Base-by-base conservation (phyloP, 2,888 invertebrate species). In the Molorchus minor region DNA sequence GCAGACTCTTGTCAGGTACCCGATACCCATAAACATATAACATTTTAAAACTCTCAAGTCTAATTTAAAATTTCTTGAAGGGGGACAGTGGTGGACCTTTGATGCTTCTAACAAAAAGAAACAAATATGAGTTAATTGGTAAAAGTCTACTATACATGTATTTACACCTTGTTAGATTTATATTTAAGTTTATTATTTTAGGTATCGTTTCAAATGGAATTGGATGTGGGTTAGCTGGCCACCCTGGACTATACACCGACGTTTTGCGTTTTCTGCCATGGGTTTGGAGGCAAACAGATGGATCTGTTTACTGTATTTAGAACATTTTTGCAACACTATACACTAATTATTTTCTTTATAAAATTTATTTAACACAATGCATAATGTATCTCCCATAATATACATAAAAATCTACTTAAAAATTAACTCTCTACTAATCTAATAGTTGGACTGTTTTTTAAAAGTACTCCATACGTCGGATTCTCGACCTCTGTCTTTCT, bases 241-340 rank as follows among this genome's bases (percentile, higher is more conserved):
- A 54, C 12, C 54, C 54, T 8, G 54, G 54, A 5, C 15, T 54
- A 29, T 54, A 54, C 20, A 54, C 54, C 3, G 54, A 54, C 13
- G 41, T 44, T 30, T 20, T 43, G 15, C 16, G 7, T 21, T 44
- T 33, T 25, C 13, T 54, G 13, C 54, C 54, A 35, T 54, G 54
- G 54, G 35, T 54, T 25, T 54, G 54, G 54, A 54, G 33, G n/a
- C 21, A 56, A 46, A 43, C 60, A 21, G 56, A 51, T 38, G 56
- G 56, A 25, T 33, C 43, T 17, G 20, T 54, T 19, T 60, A 60
- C 44, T 54, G 47, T 17, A 25, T 36, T 21, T 38, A 19, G 30
- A 10, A 16, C 10, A 13, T 2, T 3, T 4, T 17, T 38, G 3
- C 16, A 38, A n/a, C n/a, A n/a, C n/a, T n/a, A n/a, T n/a, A n/a